These are phyloP conservation scores for Halesus radiatus DNA, from an alignment of 1,140 invertebrate genomes.

Conservation along the genomic window DNA sequence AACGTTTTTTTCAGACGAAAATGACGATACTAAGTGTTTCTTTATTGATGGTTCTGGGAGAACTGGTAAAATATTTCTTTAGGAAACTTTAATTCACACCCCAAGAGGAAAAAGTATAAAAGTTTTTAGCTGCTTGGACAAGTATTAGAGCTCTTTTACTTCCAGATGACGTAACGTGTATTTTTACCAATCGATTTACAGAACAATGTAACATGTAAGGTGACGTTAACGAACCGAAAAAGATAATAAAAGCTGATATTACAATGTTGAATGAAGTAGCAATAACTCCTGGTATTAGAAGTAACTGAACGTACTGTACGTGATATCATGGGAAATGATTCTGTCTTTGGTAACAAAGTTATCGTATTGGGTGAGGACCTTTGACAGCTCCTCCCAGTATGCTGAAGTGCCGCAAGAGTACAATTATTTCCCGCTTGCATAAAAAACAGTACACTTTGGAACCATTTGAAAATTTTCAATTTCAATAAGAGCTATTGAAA, in stretches of 20 bases:
- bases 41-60: background rate
- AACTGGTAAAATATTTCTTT: background rate
- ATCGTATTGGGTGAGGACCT: too few relatives aligned
- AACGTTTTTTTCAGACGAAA: background rate
- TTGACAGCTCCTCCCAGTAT: too few relatives aligned
- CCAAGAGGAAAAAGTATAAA: constrained; percentile 6
- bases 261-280: background rate
- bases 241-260: background rate
- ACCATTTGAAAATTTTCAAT: too few relatives aligned
- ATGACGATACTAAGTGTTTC: background rate
- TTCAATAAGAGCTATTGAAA: too few relatives aligned
- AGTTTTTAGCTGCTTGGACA: background rate
- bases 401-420: too few relatives aligned
- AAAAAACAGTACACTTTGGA: too few relatives aligned
- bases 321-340: background rate
- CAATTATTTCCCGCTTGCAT: too few relatives aligned
- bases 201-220: background rate
- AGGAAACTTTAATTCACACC: background rate
- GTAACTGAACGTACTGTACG: background rate
- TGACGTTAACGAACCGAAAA: background rate
- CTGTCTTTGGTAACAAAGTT: too few relatives aligned
- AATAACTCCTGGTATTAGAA: background rate
- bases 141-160: background rate
- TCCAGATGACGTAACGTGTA: background rate
- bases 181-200: background rate